phyloP scores from a whole-genome alignment of 2,888 invertebrate species.

The Nematopogon swammerdamellus region DNA sequence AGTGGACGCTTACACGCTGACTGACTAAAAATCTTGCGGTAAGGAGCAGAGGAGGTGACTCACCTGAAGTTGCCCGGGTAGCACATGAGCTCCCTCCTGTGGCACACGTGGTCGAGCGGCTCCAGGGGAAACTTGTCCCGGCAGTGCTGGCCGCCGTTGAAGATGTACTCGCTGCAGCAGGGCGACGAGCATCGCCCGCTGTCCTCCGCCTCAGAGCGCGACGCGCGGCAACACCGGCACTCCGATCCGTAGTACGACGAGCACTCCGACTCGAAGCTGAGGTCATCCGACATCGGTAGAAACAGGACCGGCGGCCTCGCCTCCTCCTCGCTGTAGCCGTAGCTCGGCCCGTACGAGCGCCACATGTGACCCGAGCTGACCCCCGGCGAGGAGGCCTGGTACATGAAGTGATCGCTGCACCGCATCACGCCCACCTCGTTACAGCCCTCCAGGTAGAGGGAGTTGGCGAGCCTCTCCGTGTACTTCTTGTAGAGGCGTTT shows the following conservation, averaged over 20 bases:
- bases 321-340: conserved; percentile 22
- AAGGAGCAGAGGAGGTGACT: too few relatives aligned
- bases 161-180: conserved; percentile 51
- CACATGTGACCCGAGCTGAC: conserved; percentile 6
- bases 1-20: too few relatives aligned
- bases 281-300: conserved; percentile 29
- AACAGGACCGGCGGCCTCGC: conserved; percentile 38
- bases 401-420: conserved; percentile 23
- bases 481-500: conserved; percentile 50
- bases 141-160: conserved; percentile 48
- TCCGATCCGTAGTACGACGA: conserved; percentile 29
- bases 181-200: conserved; percentile 46
- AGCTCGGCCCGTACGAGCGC: conserved; percentile 8
- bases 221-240: conserved; percentile 5
- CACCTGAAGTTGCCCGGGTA: conserved; percentile 47
- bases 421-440: conserved; percentile 29
- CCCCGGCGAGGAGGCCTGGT: conserved; percentile 6
- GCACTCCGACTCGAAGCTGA: conserved; percentile 30
- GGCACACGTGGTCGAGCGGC: conserved; percentile 26
- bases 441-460: conserved; percentile 42
- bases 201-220: conserved; percentile 27
- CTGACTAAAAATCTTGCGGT: too few relatives aligned
- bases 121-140: conserved; percentile 26
- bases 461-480: conserved; percentile 44
- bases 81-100: conserved; percentile 27